Evolutionary conservation across 2,888 invertebrate genomes (phyloP).

Genomic region (Lacanobia wlatinum): DNA sequence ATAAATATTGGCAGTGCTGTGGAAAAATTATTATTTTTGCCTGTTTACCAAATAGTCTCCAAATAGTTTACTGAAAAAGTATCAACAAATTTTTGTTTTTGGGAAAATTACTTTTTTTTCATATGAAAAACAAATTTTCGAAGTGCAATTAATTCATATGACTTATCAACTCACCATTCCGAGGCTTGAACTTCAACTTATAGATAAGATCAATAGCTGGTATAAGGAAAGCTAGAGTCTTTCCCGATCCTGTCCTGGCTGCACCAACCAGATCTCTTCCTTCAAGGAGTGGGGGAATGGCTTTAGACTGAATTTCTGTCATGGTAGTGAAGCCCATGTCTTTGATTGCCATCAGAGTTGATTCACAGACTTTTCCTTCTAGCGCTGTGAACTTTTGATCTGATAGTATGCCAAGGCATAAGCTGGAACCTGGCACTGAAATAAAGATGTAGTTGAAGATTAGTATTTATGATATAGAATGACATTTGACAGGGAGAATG

Average conservation of each 20-base stretch:
- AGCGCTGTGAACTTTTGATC: slow-evolving; percentile 91
- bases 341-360: slow-evolving; percentile 95
- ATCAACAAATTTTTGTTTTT: no score
- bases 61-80: no score
- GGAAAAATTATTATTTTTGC: no score
- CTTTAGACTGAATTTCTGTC: slow-evolving; percentile 98
- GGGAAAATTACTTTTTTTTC: no score
- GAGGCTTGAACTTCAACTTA: slow-evolving; percentile 97
- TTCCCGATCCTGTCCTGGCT: slow-evolving; percentile 99
- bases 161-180: slow-evolving; percentile 93
- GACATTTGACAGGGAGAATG: no score
- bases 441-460: slow-evolving; percentile 39
- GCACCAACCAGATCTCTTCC: slow-evolving; percentile 98
- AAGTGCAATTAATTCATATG: not conserved
- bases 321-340: slow-evolving; percentile 98
- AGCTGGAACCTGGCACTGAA: slow-evolving; percentile 92
- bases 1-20: no score
- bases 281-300: slow-evolving; percentile 97
- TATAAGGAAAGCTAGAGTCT: slow-evolving; percentile 98
- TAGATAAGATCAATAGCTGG: slow-evolving; percentile 98
- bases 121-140: not conserved
- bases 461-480: no score
- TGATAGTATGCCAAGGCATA: slow-evolving; percentile 91
- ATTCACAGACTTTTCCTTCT: slow-evolving; percentile 94
- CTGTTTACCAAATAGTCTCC: no score